Conservation (phyloP, 2,113 vertebrate genomes). For the Lynx canadensis region DNA sequence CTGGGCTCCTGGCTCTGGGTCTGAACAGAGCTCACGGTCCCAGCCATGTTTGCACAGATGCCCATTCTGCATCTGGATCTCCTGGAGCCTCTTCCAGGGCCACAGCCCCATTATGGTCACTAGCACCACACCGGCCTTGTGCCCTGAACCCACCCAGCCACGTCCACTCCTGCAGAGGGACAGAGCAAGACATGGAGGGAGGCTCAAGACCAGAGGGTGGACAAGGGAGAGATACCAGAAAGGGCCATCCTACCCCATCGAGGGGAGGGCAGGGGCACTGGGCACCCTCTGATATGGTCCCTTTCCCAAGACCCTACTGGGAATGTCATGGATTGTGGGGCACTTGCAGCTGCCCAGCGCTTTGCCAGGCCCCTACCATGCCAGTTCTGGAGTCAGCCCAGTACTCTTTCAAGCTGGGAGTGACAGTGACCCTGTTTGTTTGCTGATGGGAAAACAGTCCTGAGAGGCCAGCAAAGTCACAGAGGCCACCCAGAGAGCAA, state of each 20-base stretch:
- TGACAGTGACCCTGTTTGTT: neutral
- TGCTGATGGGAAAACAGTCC: neutral
- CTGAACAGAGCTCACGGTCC: neutral
- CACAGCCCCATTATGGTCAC: slow-evolving; percentile 21
- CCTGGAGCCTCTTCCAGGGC: slow-evolving; percentile 62
- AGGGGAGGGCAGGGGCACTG: neutral
- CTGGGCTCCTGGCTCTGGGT: no score
- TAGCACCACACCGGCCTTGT: slow-evolving; percentile 64
- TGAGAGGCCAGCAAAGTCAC: neutral
- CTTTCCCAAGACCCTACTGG: neutral
- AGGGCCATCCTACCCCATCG: slow-evolving; percentile 55
- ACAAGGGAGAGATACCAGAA: slow-evolving; percentile 72
- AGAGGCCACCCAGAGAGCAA: neutral
- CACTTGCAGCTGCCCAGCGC: neutral
- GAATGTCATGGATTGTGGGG: no score
- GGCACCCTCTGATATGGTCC: neutral
- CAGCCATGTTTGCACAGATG: neutral
- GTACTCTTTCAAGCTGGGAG: no score
- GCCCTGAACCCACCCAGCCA: neutral
- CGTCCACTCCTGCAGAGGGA: slow-evolving; percentile 1
- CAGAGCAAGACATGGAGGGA: neutral
- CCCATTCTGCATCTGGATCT: no score
- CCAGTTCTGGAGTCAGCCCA: no score
- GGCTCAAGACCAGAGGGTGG: neutral
- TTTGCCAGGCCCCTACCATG: neutral